These are phyloP conservation scores for Nowickia ferox DNA, from an alignment of 2,888 invertebrate species.

Conservation along the genomic window DNA sequence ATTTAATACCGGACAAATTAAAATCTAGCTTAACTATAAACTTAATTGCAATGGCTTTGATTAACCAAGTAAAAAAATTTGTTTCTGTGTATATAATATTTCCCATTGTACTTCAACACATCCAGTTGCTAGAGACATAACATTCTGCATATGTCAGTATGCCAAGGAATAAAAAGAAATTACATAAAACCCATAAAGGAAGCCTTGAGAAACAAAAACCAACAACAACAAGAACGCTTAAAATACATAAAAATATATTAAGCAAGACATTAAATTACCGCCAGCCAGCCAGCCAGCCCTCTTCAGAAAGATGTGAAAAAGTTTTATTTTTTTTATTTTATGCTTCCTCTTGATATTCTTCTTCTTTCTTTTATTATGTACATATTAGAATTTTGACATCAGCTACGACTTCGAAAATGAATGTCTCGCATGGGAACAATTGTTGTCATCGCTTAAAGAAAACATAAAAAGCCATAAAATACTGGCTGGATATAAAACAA, in stretches of 20 bases:
- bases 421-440: slow-evolving; percentile 80
- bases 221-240: slow-evolving; percentile 15
- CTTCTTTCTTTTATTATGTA: slow-evolving; percentile 1
- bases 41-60: no score
- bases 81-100: no score
- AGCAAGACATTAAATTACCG: slow-evolving; percentile 31
- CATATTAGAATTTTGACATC: slow-evolving; percentile 57
- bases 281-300: no score
- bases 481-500: slow-evolving; percentile 41
- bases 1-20: no score
- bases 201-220: not conserved
- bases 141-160: not conserved
- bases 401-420: slow-evolving; percentile 62
- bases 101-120: not conserved
- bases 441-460: slow-evolving; percentile 72
- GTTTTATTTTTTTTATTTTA: slow-evolving; percentile 25
- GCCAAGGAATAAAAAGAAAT: slow-evolving; percentile 74
- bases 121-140: not conserved
- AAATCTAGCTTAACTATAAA: no score
- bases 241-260: slow-evolving; percentile 25
- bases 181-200: slow-evolving; percentile 78
- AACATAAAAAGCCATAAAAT: slow-evolving; percentile 67
- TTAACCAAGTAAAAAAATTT: no score
- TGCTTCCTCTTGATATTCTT: slow-evolving; percentile 7
- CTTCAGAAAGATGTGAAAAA: slow-evolving; percentile 13